A percentile compares a stretch with the other conserved stretches of the same genome.
Conservation (phyloP, 2,888 invertebrate species). For the Napeogenes sylphis region DNA sequence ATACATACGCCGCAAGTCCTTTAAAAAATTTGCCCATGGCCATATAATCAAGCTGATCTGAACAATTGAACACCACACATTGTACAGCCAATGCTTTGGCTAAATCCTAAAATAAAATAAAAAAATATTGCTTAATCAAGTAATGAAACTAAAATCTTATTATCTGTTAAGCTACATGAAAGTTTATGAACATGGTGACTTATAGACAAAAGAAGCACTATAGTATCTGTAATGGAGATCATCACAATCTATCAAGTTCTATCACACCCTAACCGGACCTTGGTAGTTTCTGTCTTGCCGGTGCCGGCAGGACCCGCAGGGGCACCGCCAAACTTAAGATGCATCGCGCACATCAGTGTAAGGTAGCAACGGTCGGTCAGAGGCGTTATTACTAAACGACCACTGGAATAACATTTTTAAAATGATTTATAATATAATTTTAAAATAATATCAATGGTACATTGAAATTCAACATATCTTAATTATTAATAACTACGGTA, state of each 20-base stretch:
- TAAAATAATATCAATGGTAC: too few relatives aligned
- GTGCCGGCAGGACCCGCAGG: conserved; percentile 95
- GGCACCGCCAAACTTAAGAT: conserved; percentile 90
- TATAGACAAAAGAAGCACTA: too few relatives aligned
- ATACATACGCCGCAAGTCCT: conserved; percentile 81
- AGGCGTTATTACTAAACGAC: conserved; percentile 92
- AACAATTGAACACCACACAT: conserved; percentile 91
- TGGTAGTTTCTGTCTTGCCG: conserved; percentile 92
- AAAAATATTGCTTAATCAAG: too few relatives aligned
- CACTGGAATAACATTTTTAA: conserved; percentile 68
- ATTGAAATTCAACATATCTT: too few relatives aligned
- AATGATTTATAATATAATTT: too few relatives aligned
- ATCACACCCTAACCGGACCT: conserved; percentile 56
- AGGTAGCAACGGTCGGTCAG: conserved; percentile 94
- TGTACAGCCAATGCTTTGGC: conserved; percentile 89
- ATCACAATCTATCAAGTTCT: too few relatives aligned
- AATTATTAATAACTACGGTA: too few relatives aligned
- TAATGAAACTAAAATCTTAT: too few relatives aligned
- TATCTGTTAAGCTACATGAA: too few relatives aligned
- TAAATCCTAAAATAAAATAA: conserved; percentile 82
- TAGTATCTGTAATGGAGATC: too few relatives aligned
- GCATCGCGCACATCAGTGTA: conserved; percentile 92
- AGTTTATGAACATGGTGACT: too few relatives aligned
- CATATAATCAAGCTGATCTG: conserved; percentile 88
- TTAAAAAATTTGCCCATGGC: conserved; percentile 93